Evolutionary conservation across 2,797 vertebrate species (phyloP).

Genomic region (Anisognathus igniventris): DNA sequence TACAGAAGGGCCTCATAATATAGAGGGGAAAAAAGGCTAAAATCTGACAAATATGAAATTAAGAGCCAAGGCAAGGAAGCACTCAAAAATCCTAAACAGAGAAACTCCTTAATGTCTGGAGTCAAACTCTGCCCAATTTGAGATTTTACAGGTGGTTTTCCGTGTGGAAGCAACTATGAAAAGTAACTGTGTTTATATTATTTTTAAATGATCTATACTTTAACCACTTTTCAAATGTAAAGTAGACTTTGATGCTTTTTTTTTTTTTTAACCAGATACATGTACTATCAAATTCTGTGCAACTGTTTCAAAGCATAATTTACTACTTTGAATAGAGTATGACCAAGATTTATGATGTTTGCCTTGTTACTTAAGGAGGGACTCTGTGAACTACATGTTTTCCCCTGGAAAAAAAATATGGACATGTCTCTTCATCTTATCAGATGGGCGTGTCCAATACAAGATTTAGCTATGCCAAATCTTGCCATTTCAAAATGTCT

Average conservation of each 20-base stretch:
- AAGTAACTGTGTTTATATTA: background rate
- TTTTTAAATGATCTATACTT: background rate
- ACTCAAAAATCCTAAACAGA: background rate
- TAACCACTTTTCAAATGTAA: background rate
- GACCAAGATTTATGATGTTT: background rate
- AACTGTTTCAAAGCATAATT: background rate
- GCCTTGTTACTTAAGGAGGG: background rate
- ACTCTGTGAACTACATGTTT: background rate
- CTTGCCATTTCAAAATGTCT: background rate
- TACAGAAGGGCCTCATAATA: background rate
- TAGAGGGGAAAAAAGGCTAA: background rate
- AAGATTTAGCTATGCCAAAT: background rate
- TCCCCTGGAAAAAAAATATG: constrained; percentile 15
- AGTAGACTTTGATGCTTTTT: background rate
- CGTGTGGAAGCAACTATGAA: background rate
- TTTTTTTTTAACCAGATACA: background rate
- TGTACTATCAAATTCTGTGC: background rate
- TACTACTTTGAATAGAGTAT: background rate
- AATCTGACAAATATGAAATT: background rate
- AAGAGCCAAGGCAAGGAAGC: background rate
- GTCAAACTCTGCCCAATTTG: background rate
- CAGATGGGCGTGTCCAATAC: background rate
- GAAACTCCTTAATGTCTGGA: background rate
- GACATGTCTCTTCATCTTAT: background rate
- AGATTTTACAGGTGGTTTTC: background rate